Evolutionary conservation across 1,140 invertebrate genomes (phyloP).

Genomic region (Eumaeus atala): DNA sequence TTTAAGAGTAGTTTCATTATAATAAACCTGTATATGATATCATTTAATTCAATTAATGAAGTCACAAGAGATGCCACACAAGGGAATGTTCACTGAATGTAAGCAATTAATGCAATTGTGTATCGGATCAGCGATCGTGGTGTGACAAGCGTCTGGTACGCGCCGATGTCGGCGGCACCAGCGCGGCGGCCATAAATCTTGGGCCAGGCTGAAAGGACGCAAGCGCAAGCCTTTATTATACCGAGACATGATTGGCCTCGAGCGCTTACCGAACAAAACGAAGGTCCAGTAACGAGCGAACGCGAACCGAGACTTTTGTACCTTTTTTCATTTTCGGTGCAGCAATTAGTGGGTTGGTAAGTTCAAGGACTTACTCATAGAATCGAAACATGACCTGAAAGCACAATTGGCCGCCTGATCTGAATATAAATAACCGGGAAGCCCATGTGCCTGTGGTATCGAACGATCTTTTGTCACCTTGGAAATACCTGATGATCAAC

Average conservation of each 20-base stretch:
- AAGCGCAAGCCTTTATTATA: constrained; percentile 66
- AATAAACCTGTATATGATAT: no score
- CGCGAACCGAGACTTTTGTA: neutral
- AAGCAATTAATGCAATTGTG: constrained; percentile 40
- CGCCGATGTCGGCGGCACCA: constrained; percentile 43
- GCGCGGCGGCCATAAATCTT: constrained; percentile 53
- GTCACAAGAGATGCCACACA: no score
- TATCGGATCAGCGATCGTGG: constrained; percentile 45
- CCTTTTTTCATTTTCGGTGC: constrained; percentile 6
- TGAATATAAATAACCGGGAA: neutral
- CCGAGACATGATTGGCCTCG: constrained; percentile 62
- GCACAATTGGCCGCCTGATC: neutral
- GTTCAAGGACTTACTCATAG: neutral
- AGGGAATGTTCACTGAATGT: constrained; percentile 25
- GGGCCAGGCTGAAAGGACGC: constrained; percentile 48
- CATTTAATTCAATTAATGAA: no score
- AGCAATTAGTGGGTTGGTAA: constrained; percentile 6
- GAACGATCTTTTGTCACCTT: neutral
- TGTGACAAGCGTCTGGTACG: constrained; percentile 52
- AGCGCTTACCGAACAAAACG: constrained; percentile 52
- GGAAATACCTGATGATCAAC: neutral
- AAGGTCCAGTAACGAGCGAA: constrained; percentile 36
- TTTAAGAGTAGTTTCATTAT: no score
- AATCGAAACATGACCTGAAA: neutral
- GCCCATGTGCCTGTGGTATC: neutral